A percentile compares a stretch with the other conserved stretches of the same genome.
phyloP scores from a whole-genome alignment of 2,888 invertebrate genomes.

The Netelia melanura region DNA sequence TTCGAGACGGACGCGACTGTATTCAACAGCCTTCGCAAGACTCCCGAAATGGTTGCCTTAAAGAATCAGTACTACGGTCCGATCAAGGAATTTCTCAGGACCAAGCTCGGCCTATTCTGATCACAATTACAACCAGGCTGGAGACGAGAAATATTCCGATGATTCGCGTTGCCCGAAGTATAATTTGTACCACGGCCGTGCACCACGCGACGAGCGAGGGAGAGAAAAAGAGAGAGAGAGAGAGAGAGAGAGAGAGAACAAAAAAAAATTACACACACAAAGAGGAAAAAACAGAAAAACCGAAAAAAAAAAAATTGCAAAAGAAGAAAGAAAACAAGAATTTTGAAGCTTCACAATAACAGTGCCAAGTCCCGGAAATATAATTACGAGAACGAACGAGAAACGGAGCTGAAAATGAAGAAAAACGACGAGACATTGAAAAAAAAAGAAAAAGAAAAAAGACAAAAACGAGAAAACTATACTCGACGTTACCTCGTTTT shows the following conservation, averaged over 20 bases:
- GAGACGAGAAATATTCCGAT: conserved; percentile 42
- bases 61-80: conserved; percentile 94
- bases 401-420: background rate
- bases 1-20: conserved; percentile 92
- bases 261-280: background rate
- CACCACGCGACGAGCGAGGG: conserved; percentile 8
- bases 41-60: conserved; percentile 91
- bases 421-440: background rate
- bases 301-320: background rate
- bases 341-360: conserved; percentile 57
- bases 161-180: conserved; percentile 7
- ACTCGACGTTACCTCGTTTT: background rate
- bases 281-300: conserved; percentile 21
- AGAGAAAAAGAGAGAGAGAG: background rate
- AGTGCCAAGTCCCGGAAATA: conserved; percentile 64
- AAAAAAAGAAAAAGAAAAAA: background rate
- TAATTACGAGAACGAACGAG: conserved; percentile 13
- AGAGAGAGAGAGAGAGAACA: background rate
- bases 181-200: conserved; percentile 4
- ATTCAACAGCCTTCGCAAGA: conserved; percentile 89
- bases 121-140: conserved; percentile 71
- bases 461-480: background rate
- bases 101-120: conserved; percentile 89
- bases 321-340: background rate
- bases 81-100: conserved; percentile 91